Evolutionary conservation across 2,113 vertebrate genomes (phyloP), one percentile per base, ranked within the genome.

Genomic region (Poecilia latipinna): DNA sequence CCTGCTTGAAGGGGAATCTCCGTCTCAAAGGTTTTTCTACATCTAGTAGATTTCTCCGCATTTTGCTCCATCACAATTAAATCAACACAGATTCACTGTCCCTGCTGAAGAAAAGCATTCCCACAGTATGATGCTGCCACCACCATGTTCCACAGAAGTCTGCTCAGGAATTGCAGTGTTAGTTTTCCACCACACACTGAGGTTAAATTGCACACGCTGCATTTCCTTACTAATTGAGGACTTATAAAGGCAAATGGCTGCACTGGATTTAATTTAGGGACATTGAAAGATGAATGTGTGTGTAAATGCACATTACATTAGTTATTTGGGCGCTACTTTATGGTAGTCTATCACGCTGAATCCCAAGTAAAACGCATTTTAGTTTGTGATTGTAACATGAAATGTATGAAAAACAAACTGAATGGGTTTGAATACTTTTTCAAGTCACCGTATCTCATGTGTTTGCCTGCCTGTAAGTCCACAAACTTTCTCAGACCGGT

Each of bases 381-480:
- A 57, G 8, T n/a, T 57, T 57, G 51, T n/a, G 22, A 17, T 48
- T 48, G 17, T 48, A 48, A n/a, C 22, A n/a, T 57, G 51, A 24
- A 57, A 57, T 57, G 51, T 48, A 17, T 17, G 17, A 44, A 28
- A 44, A 44, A 42, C 12, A 42, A 42, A 15, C 39, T 17, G 44
- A 48, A 48, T 17, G 44, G 17, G 44, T 48, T 17, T 19, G 4
- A 48, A 48, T 17, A 7, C 15, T 48, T 19, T 48, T 57, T 51
- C 51, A 57, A 24, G 8, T 8, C 51, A 24, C 51, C 68, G 76
- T 68, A 48, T 42, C 70, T 81, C 61, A 4, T 80, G 80, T 79
- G 74, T 85, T 88, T 87, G 75, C 37, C 85, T 69, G 78, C 54
- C 61, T 78, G 74, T 64, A 77, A 69, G 79, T 84, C 77, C 86